Evolutionary conservation across 2,888 invertebrate genomes (phyloP).

Genomic region (Drosophila nr. medialis): DNA sequence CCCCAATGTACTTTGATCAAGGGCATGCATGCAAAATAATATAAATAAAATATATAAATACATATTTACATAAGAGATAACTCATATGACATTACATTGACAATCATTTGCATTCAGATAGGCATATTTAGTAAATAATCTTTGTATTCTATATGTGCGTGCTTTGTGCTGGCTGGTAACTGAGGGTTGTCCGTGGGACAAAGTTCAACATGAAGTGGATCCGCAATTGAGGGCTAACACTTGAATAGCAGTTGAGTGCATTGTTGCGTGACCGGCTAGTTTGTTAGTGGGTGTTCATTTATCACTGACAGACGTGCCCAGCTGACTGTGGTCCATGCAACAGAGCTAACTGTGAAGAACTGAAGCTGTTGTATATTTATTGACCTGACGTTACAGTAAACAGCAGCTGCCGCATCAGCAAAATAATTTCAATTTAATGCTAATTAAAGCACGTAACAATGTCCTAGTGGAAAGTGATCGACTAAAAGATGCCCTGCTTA

Average conservation of each 20-base stretch:
- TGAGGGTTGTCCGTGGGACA: conserved; percentile 22
- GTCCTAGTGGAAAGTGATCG: neutral
- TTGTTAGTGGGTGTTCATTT: conserved; percentile 57
- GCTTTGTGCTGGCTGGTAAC: conserved; percentile 32
- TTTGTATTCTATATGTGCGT: conserved; percentile 13
- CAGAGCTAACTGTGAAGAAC: conserved; percentile 9
- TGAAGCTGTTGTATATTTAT: conserved; percentile 16
- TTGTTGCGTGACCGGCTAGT: conserved; percentile 48
- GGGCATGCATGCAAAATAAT: neutral
- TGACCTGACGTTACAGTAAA: conserved; percentile 42
- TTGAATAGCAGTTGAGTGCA: conserved; percentile 33
- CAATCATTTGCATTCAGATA: conserved; percentile 5
- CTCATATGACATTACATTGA: conserved; percentile 21
- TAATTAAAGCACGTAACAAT: conserved; percentile 20
- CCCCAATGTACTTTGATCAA: neutral
- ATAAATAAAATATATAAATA: neutral
- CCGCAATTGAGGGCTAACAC: conserved; percentile 19
- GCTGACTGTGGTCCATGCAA: conserved; percentile 23
- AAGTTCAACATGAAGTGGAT: conserved; percentile 30
- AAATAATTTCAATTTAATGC: conserved; percentile 68
- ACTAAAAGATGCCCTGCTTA: neutral
- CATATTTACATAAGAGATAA: neutral
- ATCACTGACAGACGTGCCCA: conserved; percentile 63
- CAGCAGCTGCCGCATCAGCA: conserved; percentile 39
- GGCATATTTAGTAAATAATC: conserved; percentile 23